These are phyloP conservation scores for Gyrodactylus bullatarudis DNA, from an alignment of 1,140 invertebrate genomes.

Conservation along the genomic window DNA sequence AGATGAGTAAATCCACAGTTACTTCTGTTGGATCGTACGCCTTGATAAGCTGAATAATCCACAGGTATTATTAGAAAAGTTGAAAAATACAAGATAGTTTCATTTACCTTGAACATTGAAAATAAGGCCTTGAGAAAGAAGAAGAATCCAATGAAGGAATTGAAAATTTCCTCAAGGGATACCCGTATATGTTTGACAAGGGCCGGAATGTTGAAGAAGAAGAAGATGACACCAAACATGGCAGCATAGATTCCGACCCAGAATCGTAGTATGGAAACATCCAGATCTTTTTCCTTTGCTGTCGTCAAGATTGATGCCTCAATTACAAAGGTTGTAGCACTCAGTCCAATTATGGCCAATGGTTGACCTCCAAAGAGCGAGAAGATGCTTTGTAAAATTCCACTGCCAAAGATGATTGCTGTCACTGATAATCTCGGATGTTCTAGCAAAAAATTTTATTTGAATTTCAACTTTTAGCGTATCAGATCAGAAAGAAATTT, in stretches of 20 bases:
- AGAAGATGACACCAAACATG: neutral
- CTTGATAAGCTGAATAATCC: neutral
- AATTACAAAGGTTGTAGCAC: neutral
- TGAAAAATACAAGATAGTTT: too few species aligned
- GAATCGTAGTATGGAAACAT: neutral
- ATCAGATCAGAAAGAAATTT: too few species aligned
- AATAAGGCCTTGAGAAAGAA: neutral
- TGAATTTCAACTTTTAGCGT: too few species aligned
- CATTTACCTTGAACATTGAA: neutral
- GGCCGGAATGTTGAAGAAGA: neutral
- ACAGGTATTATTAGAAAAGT: neutral
- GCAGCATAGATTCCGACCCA: neutral
- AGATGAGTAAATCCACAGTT: neutral
- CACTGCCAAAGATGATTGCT: neutral
- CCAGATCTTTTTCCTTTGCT: neutral
- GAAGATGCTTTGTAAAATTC: neutral
- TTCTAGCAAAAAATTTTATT: too few species aligned
- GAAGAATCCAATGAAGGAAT: neutral
- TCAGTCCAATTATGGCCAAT: neutral
- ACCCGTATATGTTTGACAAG: neutral
- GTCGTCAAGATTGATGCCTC: too few species aligned
- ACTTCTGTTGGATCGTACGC: neutral
- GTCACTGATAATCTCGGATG: too few species aligned
- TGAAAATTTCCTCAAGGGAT: neutral
- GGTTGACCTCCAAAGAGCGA: neutral